Evolutionary conservation across 2,888 invertebrate species (phyloP).

Genomic region (Labia minor): DNA sequence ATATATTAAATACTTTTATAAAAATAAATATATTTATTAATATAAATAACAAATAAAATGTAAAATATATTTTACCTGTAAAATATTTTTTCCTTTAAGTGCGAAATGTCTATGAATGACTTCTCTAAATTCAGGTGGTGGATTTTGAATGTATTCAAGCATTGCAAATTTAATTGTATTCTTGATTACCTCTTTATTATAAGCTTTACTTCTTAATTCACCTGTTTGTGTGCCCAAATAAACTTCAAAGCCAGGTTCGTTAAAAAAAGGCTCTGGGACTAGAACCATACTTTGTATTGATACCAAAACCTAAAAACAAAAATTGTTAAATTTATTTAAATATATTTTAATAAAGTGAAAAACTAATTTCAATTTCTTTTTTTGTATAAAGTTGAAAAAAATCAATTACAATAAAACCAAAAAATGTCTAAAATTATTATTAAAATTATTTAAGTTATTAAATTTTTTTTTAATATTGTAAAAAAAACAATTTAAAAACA

Average conservation of each 20-base stretch:
- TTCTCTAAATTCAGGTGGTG: slow-evolving; percentile 24
- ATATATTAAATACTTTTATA: too few species aligned
- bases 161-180: slow-evolving; percentile 24
- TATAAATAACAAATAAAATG: not conserved
- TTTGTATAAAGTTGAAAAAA: not conserved
- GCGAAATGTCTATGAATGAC: slow-evolving; percentile 24
- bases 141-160: slow-evolving; percentile 23
- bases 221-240: slow-evolving; percentile 22
- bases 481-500: not conserved
- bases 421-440: not conserved
- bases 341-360: not conserved
- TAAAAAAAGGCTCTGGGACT: slow-evolving; percentile 26
- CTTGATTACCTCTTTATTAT: slow-evolving; percentile 22
- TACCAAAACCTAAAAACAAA: slow-evolving; percentile 24
- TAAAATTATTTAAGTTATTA: not conserved
- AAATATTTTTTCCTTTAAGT: slow-evolving; percentile 24
- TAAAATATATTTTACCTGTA: slow-evolving; percentile 22
- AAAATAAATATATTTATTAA: not conserved
- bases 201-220: slow-evolving; percentile 19
- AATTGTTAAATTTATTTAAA: not conserved
- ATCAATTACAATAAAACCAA: not conserved
- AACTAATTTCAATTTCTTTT: not conserved
- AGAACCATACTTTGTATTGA: slow-evolving; percentile 26
- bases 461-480: not conserved
- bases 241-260: slow-evolving; percentile 25